Evolutionary conservation across 2,113 vertebrate genomes (phyloP).

Genomic region (Antechinus flavipes): DNA sequence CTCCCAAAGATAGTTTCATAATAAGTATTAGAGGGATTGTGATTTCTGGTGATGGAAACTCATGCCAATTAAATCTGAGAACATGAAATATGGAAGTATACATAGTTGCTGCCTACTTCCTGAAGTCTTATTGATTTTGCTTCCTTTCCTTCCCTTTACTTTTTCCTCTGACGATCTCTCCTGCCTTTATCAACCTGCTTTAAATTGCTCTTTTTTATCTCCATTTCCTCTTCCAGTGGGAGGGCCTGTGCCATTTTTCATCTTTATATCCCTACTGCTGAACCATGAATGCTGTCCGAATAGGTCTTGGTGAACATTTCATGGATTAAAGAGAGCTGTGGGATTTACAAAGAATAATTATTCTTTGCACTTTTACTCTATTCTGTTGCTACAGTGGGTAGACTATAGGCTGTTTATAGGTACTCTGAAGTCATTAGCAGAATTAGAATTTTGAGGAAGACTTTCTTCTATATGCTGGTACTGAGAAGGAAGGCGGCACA

Average conservation of each 20-base stretch:
- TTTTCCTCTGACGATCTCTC: not conserved
- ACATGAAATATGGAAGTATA: not conserved
- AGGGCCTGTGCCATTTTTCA: not conserved
- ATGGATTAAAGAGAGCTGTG: not conserved
- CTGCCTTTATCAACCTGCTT: not conserved
- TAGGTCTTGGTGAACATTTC: not conserved
- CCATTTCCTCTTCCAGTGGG: not conserved
- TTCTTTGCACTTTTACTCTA: not conserved
- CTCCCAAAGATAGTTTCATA: not conserved
- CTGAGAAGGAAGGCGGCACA: not conserved
- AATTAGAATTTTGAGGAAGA: not conserved
- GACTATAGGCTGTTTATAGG: not conserved
- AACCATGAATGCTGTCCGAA: not conserved
- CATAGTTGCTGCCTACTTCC: not conserved
- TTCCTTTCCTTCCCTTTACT: not conserved
- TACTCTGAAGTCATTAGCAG: not conserved
- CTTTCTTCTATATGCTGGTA: not conserved
- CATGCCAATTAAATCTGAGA: not conserved
- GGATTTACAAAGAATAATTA: not conserved
- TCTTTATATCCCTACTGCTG: not conserved
- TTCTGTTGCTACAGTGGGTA: not conserved
- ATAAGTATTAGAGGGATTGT: not conserved
- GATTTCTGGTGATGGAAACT: not conserved
- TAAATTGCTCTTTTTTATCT: not conserved
- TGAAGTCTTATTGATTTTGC: not conserved